phyloP scores from a whole-genome alignment of 2,888 invertebrate genomes.

The Rhagium mordax region DNA sequence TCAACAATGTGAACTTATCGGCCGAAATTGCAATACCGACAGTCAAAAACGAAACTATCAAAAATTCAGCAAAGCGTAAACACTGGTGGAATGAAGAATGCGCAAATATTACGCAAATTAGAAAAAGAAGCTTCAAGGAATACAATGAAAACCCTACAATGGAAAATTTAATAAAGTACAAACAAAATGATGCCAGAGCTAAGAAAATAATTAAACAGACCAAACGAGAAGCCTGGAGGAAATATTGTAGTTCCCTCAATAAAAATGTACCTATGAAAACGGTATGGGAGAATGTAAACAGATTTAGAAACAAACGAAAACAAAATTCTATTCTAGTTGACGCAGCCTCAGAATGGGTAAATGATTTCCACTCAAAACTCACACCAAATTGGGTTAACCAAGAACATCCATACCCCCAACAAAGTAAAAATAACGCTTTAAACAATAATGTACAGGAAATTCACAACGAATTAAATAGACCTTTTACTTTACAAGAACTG shows the following conservation, averaged over 20 bases:
- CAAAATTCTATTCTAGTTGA: neutral
- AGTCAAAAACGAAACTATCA: neutral
- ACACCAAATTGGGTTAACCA: neutral
- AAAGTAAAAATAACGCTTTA: too few species aligned
- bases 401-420: neutral
- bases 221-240: conserved; percentile 1
- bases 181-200: neutral
- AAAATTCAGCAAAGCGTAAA: too few species aligned
- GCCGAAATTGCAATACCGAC: neutral
- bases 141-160: neutral
- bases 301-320: too few species aligned
- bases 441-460: too few species aligned
- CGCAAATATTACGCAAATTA: neutral
- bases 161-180: neutral
- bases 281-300: neutral
- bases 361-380: neutral
- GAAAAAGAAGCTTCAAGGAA: neutral
- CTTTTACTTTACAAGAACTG: neutral
- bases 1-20: too few species aligned
- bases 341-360: neutral
- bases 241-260: neutral
- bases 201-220: conserved; percentile 4
- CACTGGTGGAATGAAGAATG: too few species aligned
- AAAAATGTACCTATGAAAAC: neutral
- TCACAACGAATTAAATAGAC: neutral